phyloP scores from a whole-genome alignment of 2,888 invertebrate genomes.

The Apodemia duryi region DNA sequence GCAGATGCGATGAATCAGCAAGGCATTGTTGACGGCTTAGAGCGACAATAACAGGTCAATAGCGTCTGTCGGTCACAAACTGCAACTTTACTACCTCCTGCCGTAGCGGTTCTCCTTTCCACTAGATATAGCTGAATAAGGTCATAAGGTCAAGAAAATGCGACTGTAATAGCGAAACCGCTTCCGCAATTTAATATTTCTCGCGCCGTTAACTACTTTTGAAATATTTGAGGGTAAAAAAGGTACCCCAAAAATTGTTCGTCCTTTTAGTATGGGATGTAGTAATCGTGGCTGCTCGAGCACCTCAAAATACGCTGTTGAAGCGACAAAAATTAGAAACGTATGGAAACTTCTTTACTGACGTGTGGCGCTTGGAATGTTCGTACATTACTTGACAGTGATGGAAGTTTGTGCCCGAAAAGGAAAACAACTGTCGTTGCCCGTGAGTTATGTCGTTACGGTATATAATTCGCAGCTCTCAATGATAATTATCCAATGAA shows the following conservation, averaged over 20 bases:
- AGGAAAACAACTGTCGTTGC: slow-evolving; percentile 28
- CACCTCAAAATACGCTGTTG: too few relatives aligned
- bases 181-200: neutral
- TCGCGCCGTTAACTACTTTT: too few relatives aligned
- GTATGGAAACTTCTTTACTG: too few relatives aligned
- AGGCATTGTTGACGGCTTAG: too few relatives aligned
- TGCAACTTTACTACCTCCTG: neutral
- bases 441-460: slow-evolving; percentile 29
- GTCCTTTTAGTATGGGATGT: too few relatives aligned
- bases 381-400: slow-evolving; percentile 18
- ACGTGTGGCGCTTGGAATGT: slow-evolving; percentile 25
- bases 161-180: slow-evolving; percentile 1
- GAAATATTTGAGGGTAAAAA: neutral
- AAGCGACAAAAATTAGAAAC: too few relatives aligned
- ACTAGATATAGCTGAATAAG: neutral
- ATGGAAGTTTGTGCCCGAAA: neutral
- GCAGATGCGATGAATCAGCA: too few relatives aligned
- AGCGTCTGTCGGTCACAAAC: neutral
- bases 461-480: slow-evolving; percentile 30
- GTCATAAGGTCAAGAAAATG: slow-evolving; percentile 4
- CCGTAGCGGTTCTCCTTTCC: slow-evolving; percentile 11
- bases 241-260: too few relatives aligned
- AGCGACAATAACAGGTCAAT: neutral
- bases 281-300: too few relatives aligned
- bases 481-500: slow-evolving; percentile 30